Percentiles rank a stretch among this genome's conserved stretches.
These are phyloP conservation scores for Hyles euphorbiae DNA, from an alignment of 1,140 invertebrate genomes.

Conservation along the genomic window DNA sequence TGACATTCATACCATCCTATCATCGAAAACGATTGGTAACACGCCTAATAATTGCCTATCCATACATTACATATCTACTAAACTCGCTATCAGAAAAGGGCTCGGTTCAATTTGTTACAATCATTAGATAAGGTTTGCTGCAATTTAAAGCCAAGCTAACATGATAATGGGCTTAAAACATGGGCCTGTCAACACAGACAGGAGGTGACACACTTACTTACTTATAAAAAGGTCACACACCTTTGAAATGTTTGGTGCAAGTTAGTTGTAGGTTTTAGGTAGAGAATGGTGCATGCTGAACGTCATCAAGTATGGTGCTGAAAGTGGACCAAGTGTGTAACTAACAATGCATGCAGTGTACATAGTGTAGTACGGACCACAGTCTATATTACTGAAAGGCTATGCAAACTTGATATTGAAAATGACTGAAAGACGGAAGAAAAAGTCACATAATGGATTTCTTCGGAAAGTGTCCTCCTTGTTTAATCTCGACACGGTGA, in stretches of 20 bases:
- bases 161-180: slow-evolving; percentile 54
- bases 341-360: slow-evolving; percentile 75
- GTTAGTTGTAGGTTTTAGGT: slow-evolving; percentile 72
- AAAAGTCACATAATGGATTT: slow-evolving; percentile 86
- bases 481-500: slow-evolving; percentile 90
- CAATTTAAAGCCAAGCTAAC: slow-evolving; percentile 62
- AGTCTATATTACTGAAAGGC: slow-evolving; percentile 49
- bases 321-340: slow-evolving; percentile 67
- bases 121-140: slow-evolving; percentile 64
- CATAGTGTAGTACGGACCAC: slow-evolving; percentile 64
- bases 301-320: slow-evolving; percentile 67
- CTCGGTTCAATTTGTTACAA: slow-evolving; percentile 55
- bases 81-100: slow-evolving; percentile 69
- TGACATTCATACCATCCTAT: slow-evolving; percentile 73
- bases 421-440: slow-evolving; percentile 88
- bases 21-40: slow-evolving; percentile 66
- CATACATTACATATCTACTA: slow-evolving; percentile 57
- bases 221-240: slow-evolving; percentile 42
- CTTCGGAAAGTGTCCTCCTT: slow-evolving; percentile 91
- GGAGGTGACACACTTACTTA: slow-evolving; percentile 36
- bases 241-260: slow-evolving; percentile 65
- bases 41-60: slow-evolving; percentile 61
- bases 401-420: slow-evolving; percentile 63
- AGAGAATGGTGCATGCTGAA: slow-evolving; percentile 71
- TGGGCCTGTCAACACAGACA: slow-evolving; percentile 43